phyloP scores from a whole-genome alignment of 2,888 invertebrate species.

The Drosophila macrothrix region DNA sequence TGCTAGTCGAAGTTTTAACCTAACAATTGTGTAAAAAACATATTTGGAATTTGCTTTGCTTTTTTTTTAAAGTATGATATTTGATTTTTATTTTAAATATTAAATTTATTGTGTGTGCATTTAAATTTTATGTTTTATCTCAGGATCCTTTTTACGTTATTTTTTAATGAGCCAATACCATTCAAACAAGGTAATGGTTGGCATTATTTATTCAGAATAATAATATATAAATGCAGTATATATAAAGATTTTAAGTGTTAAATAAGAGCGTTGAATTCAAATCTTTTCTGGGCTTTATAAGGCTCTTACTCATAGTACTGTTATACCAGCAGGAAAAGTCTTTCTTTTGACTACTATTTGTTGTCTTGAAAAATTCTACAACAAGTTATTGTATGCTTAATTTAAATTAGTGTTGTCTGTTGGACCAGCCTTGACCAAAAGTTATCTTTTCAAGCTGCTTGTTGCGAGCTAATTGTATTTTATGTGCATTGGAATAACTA shows the following conservation, averaged over 20 bases:
- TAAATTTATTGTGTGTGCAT: not conserved
- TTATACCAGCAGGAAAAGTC: not conserved
- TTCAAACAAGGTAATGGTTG: too few species aligned
- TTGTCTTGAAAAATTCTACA: not conserved
- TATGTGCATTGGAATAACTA: not conserved
- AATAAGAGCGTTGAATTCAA: not conserved
- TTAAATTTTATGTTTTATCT: not conserved
- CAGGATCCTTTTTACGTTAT: not conserved
- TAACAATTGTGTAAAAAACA: not conserved
- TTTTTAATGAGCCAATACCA: not conserved
- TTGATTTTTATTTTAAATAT: not conserved
- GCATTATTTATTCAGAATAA: not conserved
- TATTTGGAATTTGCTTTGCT: not conserved
- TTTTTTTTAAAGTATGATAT: not conserved
- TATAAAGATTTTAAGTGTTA: not conserved
- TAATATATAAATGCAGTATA: not conserved
- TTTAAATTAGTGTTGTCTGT: not conserved
- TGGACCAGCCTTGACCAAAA: not conserved
- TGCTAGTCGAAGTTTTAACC: not conserved
- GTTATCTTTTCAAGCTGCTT: not conserved
- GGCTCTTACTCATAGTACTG: not conserved
- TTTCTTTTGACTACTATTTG: not conserved
- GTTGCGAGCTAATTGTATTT: not conserved
- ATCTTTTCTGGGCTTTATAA: not conserved
- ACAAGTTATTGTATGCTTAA: not conserved